These are phyloP conservation scores for Lethrus apterus DNA, from an alignment of 1,140 invertebrate genomes.

Conservation along the genomic window DNA sequence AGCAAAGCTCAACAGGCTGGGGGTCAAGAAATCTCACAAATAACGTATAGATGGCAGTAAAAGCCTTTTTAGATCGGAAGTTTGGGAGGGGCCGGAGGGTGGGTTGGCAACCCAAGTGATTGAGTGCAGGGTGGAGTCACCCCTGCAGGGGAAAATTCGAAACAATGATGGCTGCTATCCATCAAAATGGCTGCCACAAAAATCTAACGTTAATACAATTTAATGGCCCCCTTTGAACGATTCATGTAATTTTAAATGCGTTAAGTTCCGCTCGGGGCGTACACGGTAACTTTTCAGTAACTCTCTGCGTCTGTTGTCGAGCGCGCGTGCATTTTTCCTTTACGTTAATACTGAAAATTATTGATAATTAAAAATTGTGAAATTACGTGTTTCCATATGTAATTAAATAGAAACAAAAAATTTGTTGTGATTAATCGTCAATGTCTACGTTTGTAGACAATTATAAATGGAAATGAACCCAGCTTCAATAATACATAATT, in stretches of 20 bases:
- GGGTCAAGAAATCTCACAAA: conserved; percentile 39
- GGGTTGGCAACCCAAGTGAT: conserved; percentile 35
- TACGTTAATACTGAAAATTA: too few species aligned
- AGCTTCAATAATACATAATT: too few species aligned
- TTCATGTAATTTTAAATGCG: background rate
- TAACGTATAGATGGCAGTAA: conserved; percentile 41
- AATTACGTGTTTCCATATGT: too few species aligned
- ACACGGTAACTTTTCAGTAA: background rate
- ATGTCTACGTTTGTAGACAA: too few species aligned
- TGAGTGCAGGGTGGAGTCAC: conserved; percentile 41
- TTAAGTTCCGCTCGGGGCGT: background rate
- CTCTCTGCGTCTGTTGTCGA: background rate
- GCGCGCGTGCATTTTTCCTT: background rate
- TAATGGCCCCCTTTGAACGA: conserved; percentile 1
- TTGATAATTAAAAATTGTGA: too few species aligned
- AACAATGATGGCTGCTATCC: conserved; percentile 43
- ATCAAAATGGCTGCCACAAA: conserved; percentile 39
- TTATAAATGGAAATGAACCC: too few species aligned
- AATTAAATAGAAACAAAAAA: too few species aligned
- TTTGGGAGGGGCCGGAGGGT: conserved; percentile 26
- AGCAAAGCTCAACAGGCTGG: conserved; percentile 24
- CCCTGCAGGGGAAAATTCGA: conserved; percentile 37
- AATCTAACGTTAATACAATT: conserved; percentile 11
- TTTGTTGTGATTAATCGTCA: too few species aligned
- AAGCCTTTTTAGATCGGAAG: conserved; percentile 22